phyloP scores from a whole-genome alignment of 2,797 vertebrate species.

The Decapterus maruadsi region DNA sequence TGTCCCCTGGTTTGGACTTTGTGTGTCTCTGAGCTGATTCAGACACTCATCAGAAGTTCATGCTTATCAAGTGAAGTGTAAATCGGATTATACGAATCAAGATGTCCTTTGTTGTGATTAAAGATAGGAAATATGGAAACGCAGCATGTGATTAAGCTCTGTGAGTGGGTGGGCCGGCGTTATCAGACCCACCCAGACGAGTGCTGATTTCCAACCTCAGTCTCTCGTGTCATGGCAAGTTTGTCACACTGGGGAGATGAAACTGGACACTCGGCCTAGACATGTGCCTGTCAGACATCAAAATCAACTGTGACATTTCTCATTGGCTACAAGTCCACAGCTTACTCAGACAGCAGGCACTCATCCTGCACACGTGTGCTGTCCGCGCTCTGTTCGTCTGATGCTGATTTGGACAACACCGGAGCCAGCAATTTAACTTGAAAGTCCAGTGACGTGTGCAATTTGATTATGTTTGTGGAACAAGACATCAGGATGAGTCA shows the following conservation, averaged over 20 bases:
- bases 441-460: slow-evolving; percentile 3
- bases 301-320: slow-evolving; percentile 18
- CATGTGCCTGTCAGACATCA: slow-evolving; percentile 40
- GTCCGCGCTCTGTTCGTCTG: not conserved
- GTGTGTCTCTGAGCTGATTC: slow-evolving; percentile 16
- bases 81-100: not conserved
- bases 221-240: slow-evolving; percentile 32
- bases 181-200: slow-evolving; percentile 30
- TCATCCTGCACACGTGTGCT: not conserved
- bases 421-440: not conserved
- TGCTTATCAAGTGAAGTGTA: not conserved
- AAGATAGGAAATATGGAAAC: slow-evolving; percentile 21
- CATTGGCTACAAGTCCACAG: not conserved
- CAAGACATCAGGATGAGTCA: slow-evolving; percentile 27
- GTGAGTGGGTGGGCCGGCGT: slow-evolving; percentile 1
- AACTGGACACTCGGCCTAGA: slow-evolving; percentile 20
- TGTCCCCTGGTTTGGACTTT: not conserved
- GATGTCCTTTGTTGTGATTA: slow-evolving; percentile 6
- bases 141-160: slow-evolving; percentile 6
- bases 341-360: not conserved
- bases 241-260: slow-evolving; percentile 18
- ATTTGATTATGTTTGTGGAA: slow-evolving; percentile 24
- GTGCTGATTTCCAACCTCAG: slow-evolving; percentile 15
- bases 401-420: slow-evolving; percentile 13
- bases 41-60: not conserved